These are phyloP conservation scores for Sinocyclocheilus anophthalmus DNA, from an alignment of 2,113 vertebrate genomes.

Conservation along the genomic window DNA sequence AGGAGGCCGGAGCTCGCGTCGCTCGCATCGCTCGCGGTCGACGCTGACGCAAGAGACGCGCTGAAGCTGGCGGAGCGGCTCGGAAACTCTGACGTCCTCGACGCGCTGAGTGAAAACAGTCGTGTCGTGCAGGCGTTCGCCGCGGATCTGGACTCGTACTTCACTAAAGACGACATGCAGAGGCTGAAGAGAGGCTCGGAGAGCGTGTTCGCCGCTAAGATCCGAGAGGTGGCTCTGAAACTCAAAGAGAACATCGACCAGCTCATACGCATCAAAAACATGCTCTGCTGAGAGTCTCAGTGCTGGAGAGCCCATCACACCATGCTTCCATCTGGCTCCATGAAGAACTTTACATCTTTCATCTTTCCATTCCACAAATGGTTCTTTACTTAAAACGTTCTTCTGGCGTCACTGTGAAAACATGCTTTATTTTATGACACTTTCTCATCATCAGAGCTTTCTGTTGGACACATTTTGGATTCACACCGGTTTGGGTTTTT, in stretches of 20 bases:
- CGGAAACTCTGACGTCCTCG: fast-evolving
- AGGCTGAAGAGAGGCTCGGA: conserved; percentile 48
- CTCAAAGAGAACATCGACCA: conserved; percentile 43
- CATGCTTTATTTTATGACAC: too few relatives aligned
- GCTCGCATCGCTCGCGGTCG: background rate
- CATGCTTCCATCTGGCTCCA: background rate
- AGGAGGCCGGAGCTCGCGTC: background rate
- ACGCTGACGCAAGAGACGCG: background rate
- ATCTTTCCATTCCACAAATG: too few relatives aligned
- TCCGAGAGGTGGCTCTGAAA: conserved; percentile 20
- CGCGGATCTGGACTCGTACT: conserved; percentile 54
- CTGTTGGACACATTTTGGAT: too few relatives aligned
- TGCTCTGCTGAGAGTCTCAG: conserved; percentile 15
- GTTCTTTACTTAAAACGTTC: too few relatives aligned
- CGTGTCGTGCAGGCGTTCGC: conserved; percentile 51
- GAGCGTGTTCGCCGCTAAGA: conserved; percentile 52
- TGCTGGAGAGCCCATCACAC: background rate
- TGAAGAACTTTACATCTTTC: too few relatives aligned
- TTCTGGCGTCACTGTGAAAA: too few relatives aligned
- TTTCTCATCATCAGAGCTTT: too few relatives aligned
- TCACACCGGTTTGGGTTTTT: too few relatives aligned
- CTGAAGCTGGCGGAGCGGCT: background rate
- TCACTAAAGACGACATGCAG: conserved; percentile 37
- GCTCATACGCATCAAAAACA: background rate
- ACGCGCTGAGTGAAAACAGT: background rate